phyloP scores from a whole-genome alignment of 2,888 invertebrate genomes.

The Podotricha telesiphe region DNA sequence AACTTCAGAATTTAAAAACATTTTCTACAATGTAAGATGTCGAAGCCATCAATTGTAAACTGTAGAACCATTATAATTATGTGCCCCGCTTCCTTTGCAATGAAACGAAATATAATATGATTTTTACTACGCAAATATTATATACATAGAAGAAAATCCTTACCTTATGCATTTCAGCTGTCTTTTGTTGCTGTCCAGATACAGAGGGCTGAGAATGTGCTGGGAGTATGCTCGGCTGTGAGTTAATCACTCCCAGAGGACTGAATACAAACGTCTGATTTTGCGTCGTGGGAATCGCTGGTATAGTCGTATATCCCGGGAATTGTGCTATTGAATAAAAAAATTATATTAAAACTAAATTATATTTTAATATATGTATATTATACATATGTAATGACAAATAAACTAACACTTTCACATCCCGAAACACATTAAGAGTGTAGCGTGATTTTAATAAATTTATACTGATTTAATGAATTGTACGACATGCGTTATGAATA shows the following conservation, averaged over 20 bases:
- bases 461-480: not conserved
- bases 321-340: slow-evolving; percentile 76
- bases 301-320: slow-evolving; percentile 91
- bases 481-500: slow-evolving; percentile 1
- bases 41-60: too few relatives aligned
- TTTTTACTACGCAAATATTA: too few relatives aligned
- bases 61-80: too few relatives aligned
- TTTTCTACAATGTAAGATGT: too few relatives aligned
- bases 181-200: slow-evolving; percentile 83
- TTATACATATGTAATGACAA: slow-evolving; percentile 9
- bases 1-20: too few relatives aligned
- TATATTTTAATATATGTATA: not conserved
- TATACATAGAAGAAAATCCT: not conserved
- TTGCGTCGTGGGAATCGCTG: slow-evolving; percentile 90
- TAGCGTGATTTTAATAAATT: not conserved
- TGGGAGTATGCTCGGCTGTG: slow-evolving; percentile 86
- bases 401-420: slow-evolving; percentile 35
- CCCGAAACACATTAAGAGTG: not conserved
- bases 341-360: slow-evolving; percentile 1
- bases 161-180: slow-evolving; percentile 87
- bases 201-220: slow-evolving; percentile 82
- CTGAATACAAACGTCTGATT: slow-evolving; percentile 91
- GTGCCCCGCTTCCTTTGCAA: too few relatives aligned
- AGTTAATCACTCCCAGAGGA: slow-evolving; percentile 87
- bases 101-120: too few relatives aligned